Base-by-base conservation (phyloP, 2,113 vertebrate species). In the Noturus placidus region DNA sequence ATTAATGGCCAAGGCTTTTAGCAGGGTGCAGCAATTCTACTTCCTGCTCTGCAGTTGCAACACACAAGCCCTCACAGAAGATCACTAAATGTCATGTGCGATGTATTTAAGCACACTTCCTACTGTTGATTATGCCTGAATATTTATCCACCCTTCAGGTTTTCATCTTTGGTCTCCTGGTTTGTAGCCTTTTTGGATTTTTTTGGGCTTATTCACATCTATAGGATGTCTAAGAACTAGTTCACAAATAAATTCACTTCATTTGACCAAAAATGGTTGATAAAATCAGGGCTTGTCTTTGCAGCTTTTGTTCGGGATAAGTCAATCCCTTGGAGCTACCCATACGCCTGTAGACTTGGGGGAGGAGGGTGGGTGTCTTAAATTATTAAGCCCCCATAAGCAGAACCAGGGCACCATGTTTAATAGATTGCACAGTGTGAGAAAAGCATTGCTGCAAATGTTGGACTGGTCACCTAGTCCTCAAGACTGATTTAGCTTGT, bases 321-420 rank as follows among this genome's bases (percentile, higher is more conserved):
- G 91, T 89, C 87, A 89, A 88, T 35, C 27, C 69, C 77, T 56
- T 65, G 61, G 77, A 78, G 88, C 87, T 54, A 81, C 82, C 69
- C 70, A 83, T 65, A 81, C 76, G 80, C 38, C 78, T 82, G 85
- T 88, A 89, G 90, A 86, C 85, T 91, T 89, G 87, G 88, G 38
- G 89, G 85, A 79, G 85, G 33, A 86, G 90, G 89, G 88, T 86
- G 87, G 91, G 74, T 87, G 90, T 83, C 35, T 63, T 94, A 84
- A 92, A 94, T 94, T 93, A 93, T 93, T 94, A 92, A 94, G 87
- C 83, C 89, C 85, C 84, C 84, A 77, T 38, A 91, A 89, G 90
- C 88, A 57, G 0, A 84, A 91, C 89, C 30, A 78, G 89, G 86
- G 76, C 33, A 33, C 82, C 87, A 88, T 88, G 83, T 59, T 89